Conservation (phyloP, 2,888 invertebrate species). For the Dasypolia templi region DNA sequence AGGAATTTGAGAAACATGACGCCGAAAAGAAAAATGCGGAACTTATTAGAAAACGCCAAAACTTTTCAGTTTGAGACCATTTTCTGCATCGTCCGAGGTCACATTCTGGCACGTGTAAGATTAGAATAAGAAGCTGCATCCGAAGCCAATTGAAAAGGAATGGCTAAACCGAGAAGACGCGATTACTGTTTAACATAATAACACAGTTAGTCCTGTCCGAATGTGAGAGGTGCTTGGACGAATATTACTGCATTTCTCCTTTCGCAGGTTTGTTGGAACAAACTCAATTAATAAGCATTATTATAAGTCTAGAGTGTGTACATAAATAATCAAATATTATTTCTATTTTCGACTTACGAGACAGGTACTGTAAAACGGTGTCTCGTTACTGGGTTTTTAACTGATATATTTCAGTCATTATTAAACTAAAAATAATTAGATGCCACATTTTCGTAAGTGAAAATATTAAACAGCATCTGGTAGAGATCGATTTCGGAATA, state of each 20-base stretch:
- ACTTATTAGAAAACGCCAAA: constrained; percentile 13
- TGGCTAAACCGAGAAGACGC: background rate
- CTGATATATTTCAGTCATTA: background rate
- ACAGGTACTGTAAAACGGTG: too few relatives aligned
- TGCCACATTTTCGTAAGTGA: background rate
- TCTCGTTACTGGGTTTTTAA: background rate
- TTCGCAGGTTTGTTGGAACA: background rate
- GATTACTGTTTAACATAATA: constrained; percentile 32
- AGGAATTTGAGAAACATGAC: background rate
- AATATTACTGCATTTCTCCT: background rate
- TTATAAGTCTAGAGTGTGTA: too few relatives aligned
- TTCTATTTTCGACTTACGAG: background rate
- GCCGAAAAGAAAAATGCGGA: constrained; percentile 11
- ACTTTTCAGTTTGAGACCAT: constrained; percentile 12
- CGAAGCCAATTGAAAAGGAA: constrained; percentile 9
- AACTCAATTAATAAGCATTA: background rate
- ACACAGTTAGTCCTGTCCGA: constrained; percentile 5
- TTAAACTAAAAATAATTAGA: background rate
- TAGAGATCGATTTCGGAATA: background rate
- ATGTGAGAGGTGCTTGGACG: constrained; percentile 1
- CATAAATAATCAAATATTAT: background rate
- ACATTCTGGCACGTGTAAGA: constrained; percentile 33
- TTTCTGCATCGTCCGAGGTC: constrained; percentile 24
- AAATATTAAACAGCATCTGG: background rate
- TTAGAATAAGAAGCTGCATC: constrained; percentile 2